phyloP scores from a whole-genome alignment of 2,888 invertebrate species.

The Conomelus anceps region DNA sequence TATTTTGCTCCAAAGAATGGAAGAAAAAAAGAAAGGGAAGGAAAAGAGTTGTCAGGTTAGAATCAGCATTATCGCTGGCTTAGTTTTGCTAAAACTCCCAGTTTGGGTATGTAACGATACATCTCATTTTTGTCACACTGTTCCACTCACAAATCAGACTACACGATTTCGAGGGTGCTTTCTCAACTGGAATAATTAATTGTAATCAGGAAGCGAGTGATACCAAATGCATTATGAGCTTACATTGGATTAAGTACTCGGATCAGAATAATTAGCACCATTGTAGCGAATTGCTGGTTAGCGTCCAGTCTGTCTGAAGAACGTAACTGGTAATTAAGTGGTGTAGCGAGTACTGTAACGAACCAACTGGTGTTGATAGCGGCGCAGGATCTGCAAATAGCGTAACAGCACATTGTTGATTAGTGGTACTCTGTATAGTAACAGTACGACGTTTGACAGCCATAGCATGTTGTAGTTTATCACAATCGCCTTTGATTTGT shows the following conservation, averaged over 20 bases:
- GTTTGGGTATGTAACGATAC: too few species aligned
- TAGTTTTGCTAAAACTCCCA: too few species aligned
- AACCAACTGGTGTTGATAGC: background rate
- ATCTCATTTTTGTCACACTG: background rate
- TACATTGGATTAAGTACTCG: background rate
- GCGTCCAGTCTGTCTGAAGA: background rate
- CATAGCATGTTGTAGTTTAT: background rate
- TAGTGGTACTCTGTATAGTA: background rate
- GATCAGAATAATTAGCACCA: background rate
- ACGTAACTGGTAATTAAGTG: background rate
- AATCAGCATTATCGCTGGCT: too few species aligned
- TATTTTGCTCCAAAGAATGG: too few species aligned
- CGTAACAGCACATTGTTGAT: background rate
- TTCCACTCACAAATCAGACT: too few species aligned
- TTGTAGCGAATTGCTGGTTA: background rate
- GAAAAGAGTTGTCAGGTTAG: too few species aligned
- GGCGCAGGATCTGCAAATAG: background rate
- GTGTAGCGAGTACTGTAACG: background rate
- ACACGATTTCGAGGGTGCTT: background rate
- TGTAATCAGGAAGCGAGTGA: background rate
- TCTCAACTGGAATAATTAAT: background rate
- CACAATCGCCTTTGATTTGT: background rate
- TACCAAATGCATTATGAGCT: background rate
- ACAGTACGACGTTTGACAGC: background rate
- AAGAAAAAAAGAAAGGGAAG: too few species aligned